Percentiles rank a stretch among this genome's conserved stretches.
Conservation (phyloP, 1,140 invertebrate species). For the Campoletis sonorensis region DNA sequence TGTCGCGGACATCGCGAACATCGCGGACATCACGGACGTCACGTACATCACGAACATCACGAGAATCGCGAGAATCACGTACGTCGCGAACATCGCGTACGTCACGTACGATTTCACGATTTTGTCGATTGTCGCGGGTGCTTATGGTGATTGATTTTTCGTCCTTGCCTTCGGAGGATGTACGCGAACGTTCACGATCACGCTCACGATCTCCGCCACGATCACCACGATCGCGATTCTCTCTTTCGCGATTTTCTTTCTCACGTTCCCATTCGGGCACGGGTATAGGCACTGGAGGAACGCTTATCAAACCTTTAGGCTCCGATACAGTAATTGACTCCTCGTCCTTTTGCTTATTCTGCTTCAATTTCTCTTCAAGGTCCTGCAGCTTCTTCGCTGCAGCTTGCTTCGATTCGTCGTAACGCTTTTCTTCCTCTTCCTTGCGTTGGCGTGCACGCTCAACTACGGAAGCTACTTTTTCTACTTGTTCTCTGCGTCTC, state of each 20-base stretch:
- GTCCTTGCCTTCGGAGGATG: slow-evolving; percentile 77
- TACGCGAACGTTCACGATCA: slow-evolving; percentile 72
- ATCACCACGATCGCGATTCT: slow-evolving; percentile 69
- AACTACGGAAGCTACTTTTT: slow-evolving; percentile 83
- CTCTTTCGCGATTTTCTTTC: slow-evolving; percentile 71
- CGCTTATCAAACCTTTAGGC: slow-evolving; percentile 67
- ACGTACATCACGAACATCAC: slow-evolving; percentile 45
- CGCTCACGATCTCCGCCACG: slow-evolving; percentile 69
- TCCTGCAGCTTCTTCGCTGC: slow-evolving; percentile 81
- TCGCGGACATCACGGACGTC: too few relatives aligned
- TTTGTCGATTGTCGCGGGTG: slow-evolving; percentile 59
- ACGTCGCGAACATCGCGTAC: slow-evolving; percentile 47
- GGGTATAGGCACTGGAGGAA: slow-evolving; percentile 75
- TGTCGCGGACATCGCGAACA: slow-evolving; percentile 48
- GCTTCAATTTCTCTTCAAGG: slow-evolving; percentile 80
- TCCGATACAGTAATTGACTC: slow-evolving; percentile 65
- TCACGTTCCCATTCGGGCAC: slow-evolving; percentile 80
- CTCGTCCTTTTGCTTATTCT: slow-evolving; percentile 73
- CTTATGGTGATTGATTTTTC: slow-evolving; percentile 59
- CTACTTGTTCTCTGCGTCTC: slow-evolving; percentile 81
- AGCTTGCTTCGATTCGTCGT: slow-evolving; percentile 77
- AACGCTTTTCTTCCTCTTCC: slow-evolving; percentile 89
- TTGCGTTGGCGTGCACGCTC: slow-evolving; percentile 86
- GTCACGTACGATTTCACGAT: slow-evolving; percentile 56
- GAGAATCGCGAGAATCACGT: slow-evolving; percentile 48